Base-by-base conservation (phyloP, 23 tunicate genomes). In the Diplosoma virens region DNA sequence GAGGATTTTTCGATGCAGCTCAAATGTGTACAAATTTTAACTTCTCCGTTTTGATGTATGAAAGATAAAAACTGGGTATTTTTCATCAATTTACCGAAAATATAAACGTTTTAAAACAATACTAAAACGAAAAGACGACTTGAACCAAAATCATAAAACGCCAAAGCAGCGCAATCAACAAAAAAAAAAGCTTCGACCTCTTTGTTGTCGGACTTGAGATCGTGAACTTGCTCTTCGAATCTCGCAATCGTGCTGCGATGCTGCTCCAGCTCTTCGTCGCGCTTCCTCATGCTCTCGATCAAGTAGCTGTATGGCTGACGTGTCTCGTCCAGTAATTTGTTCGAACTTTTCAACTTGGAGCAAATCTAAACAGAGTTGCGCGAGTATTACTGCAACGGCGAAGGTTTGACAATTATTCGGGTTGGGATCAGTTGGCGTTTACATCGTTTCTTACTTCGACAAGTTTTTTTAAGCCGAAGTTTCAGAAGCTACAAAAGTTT, bases 261-360 rank as follows among this genome's bases (percentile, higher is more conserved):
- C 30, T 59, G 22, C 33, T 76, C 78, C 50, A 91, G 37, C 47
- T 91, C 92, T 1, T 75, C 79, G 33, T 91, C 97, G 30, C 91
- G 80, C 48, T 80, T 68, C 59, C 84, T 67, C 97, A 91, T 84
- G 58, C 86, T 76, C 55, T 91, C 97, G 22, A 91, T 84, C 58
- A 91, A 59, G 79, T 84, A 91, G 29, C 83, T 85, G 59, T 81
- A 81, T 3, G 97, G 97, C 50, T 91, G 97, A 2, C 76, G 66
- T 20, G 80, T 79, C 67, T 91, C 93, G 0, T 67, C 91, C 32
- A 91, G 79, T 64, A 91, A 23, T 33, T 77, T 59, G 29, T 88
- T 58, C 6, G 81, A 29, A 20, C 37, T 47, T 37, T 59, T 52
- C 76, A 88, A 58, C 41, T 88, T 77, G 6, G 25, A 22, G 3